phyloP scores from a whole-genome alignment of 2,113 vertebrate genomes.

The Tympanuchus pallidicinctus region DNA sequence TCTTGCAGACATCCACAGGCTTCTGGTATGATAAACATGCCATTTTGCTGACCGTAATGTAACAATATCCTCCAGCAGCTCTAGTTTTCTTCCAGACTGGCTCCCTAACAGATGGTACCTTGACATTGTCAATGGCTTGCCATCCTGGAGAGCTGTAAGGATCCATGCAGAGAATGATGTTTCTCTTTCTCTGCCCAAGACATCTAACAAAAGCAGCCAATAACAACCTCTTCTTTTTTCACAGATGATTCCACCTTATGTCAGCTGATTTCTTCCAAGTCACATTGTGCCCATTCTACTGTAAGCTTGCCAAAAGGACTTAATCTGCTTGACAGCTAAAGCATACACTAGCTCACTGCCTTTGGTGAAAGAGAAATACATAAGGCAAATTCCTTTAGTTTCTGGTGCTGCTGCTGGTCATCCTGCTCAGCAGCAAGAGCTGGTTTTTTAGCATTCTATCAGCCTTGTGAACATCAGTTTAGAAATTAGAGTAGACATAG shows the following conservation, averaged over 20 bases:
- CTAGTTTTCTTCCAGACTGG: slow-evolving; percentile 67
- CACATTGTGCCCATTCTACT: background rate
- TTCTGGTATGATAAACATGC: slow-evolving; percentile 17
- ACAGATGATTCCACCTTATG: slow-evolving; percentile 76
- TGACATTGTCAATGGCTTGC: slow-evolving; percentile 73
- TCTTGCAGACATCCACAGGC: background rate
- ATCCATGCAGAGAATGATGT: slow-evolving; percentile 60
- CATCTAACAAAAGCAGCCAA: slow-evolving; percentile 69
- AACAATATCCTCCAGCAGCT: slow-evolving; percentile 60
- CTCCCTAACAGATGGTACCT: slow-evolving; percentile 75
- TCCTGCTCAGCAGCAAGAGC: background rate
- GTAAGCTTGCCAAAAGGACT: slow-evolving; percentile 57
- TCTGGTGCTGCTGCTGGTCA: slow-evolving; percentile 35
- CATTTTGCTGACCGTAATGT: slow-evolving; percentile 31
- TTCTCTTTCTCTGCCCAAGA: slow-evolving; percentile 62
- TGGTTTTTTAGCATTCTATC: slow-evolving; percentile 11
- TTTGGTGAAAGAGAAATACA: background rate
- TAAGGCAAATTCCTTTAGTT: slow-evolving; percentile 4
- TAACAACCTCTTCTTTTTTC: slow-evolving; percentile 68
- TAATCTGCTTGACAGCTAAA: slow-evolving; percentile 66
- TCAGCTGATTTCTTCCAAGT: slow-evolving; percentile 74
- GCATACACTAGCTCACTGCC: background rate
- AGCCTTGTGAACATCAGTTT: slow-evolving; percentile 33
- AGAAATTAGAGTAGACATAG: slow-evolving; percentile 52
- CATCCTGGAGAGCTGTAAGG: slow-evolving; percentile 55